Conservation (phyloP, 2,888 invertebrate species). For the Ptilodon capucinus region DNA sequence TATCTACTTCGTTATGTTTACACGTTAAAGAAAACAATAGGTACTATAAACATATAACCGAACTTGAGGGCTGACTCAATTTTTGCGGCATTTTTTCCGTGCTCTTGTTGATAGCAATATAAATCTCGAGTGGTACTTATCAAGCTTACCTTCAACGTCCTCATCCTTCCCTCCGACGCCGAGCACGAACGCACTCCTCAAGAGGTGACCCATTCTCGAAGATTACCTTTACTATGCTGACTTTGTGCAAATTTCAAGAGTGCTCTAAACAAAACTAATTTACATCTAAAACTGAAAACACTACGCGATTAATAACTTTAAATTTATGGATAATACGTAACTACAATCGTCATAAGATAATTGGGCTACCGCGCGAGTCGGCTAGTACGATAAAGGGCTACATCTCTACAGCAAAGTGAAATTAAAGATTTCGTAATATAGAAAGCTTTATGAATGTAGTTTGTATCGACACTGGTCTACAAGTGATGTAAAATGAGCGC, state of each 20-base stretch:
- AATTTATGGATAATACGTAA: conserved; percentile 30
- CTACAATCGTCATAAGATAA: conserved; percentile 31
- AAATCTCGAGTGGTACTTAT: not conserved
- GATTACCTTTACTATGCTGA: conserved; percentile 63
- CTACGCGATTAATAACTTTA: conserved; percentile 36
- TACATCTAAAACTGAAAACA: conserved; percentile 37
- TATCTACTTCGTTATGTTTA: too few species aligned
- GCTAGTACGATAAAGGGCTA: conserved; percentile 65
- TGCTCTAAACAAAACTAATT: conserved; percentile 43
- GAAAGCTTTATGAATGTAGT: conserved; percentile 62
- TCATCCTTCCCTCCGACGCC: conserved; percentile 65
- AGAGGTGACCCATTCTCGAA: conserved; percentile 67
- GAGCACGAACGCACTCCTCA: conserved; percentile 68
- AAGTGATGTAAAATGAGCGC: conserved; percentile 69
- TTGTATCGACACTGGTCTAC: conserved; percentile 60
- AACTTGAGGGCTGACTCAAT: too few species aligned
- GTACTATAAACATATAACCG: too few species aligned
- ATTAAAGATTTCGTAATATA: conserved; percentile 48
- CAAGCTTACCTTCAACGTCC: conserved; percentile 45
- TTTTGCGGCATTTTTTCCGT: not conserved
- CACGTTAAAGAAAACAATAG: too few species aligned
- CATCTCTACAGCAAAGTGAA: conserved; percentile 63
- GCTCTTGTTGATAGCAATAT: not conserved
- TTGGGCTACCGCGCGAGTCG: conserved; percentile 72
- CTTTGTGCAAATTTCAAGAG: conserved; percentile 62